A percentile compares a stretch with the other conserved stretches of the same genome.
Evolutionary conservation across 2,888 invertebrate species (phyloP).

Genomic region (Helleia helle): DNA sequence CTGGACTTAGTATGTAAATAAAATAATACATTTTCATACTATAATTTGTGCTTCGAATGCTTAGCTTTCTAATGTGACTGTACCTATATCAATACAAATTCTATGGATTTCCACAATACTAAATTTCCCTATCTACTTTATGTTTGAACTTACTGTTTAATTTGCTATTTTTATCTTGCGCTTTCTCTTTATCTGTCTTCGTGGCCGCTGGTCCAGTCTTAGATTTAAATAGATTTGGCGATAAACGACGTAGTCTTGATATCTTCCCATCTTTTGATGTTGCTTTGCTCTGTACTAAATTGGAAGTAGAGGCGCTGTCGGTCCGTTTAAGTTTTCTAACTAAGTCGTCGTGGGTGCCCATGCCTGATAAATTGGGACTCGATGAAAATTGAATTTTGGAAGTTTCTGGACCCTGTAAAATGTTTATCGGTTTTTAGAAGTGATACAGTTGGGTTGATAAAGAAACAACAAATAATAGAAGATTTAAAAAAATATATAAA

Average conservation of each 20-base stretch:
- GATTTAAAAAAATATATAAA: too few relatives aligned
- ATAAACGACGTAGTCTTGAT: conserved; percentile 41
- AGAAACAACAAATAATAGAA: too few relatives aligned
- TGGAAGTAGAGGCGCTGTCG: conserved; percentile 52
- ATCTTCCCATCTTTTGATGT: conserved; percentile 32
- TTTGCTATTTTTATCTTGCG: conserved; percentile 33
- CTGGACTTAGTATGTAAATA: too few relatives aligned
- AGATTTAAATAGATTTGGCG: conserved; percentile 45
- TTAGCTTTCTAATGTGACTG: too few relatives aligned
- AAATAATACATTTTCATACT: too few relatives aligned
- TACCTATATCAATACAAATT: too few relatives aligned
- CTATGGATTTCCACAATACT: too few relatives aligned
- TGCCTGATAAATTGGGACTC: conserved; percentile 50
- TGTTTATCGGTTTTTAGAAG: too few relatives aligned
- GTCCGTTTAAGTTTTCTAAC: conserved; percentile 36
- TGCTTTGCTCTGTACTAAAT: conserved; percentile 28
- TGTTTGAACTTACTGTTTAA: conserved; percentile 37
- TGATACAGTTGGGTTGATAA: too few relatives aligned
- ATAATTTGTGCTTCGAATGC: too few relatives aligned
- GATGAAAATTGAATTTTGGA: conserved; percentile 52
- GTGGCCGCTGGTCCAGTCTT: conserved; percentile 27
- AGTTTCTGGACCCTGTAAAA: conserved; percentile 40
- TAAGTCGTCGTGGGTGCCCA: conserved; percentile 33
- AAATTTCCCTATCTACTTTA: too few relatives aligned
- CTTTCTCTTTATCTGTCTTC: conserved; percentile 31